Base-by-base conservation (phyloP, 2,797 vertebrate genomes). In the Pyrocephalus nanus region DNA sequence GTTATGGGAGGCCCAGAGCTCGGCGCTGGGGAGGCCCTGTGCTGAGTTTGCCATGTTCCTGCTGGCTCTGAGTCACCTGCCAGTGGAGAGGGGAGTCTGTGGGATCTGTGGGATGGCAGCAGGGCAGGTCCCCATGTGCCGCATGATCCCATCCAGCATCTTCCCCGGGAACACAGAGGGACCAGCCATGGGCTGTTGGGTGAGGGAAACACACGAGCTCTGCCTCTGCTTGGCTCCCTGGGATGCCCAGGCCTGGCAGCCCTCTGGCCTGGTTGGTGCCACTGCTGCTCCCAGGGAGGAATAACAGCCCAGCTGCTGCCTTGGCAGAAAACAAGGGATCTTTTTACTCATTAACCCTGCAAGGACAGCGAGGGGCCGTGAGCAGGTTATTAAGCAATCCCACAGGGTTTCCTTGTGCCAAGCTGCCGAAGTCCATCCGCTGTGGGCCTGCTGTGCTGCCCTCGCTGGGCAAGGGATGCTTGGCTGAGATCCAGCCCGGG, bases 1-100 rank as follows among this genome's bases (percentile, higher is more conserved):
- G 95, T 98, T 98, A 82, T 99, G 99, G 1, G 98, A 98, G 11
- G 97, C 96, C 99, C 99, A 99, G 15, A 97, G 96, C 36, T 98
- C 98, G 0, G 95, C 71, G 11, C 95, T 97, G 75, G 96, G 78
- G 12, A 75, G 89, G n/a, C 92, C 64, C 9, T 54, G 69, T 1
- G 21, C 16, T 11, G 66, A 83, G 16, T 92, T 75, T 15, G 98
- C 98, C 99, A 99, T 99, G 72, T 38, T 95, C 14, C 25, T 57
- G 38, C 64, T 74, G 42, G 0, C 11, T 86, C 88, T 8, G 2
- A 42, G 73, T 54, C 48, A 57, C 94, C 96, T 97, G 80, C 71
- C 76, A 32, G 26, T 2, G 1, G 30, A 71, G 27, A 60, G 32
- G 6, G 21, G 48, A 57, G 9, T 14, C 34, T 50, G 34, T 42